Evolutionary conservation across 2,113 vertebrate species (phyloP), one percentile per base, ranked within the genome.

Genomic region (Pleuronectes platessa): DNA sequence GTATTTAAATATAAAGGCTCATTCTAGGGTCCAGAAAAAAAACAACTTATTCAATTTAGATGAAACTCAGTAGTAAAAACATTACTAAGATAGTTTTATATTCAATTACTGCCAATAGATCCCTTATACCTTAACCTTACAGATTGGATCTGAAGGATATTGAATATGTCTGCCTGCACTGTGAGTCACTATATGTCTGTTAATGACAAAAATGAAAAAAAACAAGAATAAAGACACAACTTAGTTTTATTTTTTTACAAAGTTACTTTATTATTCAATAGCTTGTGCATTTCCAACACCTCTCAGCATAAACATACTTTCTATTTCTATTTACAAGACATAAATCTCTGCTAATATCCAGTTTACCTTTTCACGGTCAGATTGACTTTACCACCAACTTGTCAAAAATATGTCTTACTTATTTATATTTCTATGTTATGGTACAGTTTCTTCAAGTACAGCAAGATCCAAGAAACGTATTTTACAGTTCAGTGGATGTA

Each of bases 241-340:
- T n/a, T 53, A 8, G 5, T 9, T n/a, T 55, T 31, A 4, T 47
- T 55, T 54, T 12, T 24, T 24, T 61, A 47, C 21, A 55, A 21
- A 23, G 17, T 92, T 91, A 92, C 83, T 93, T 93, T 93, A 93
- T 93, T 93, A 88, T 82, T 71, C 73, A 81, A 79, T 78, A 85
- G 78, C 40, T 61, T 81, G 51, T 84, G 54, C 63, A 79, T 86
- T 89, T 65, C 65, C 61, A 72, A 76, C 81, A 76, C 66, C 81
- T 70, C 78, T 58, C 59, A 91, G 88, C 86, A 91, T 89, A 83
- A 87, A 87, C 84, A 87, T 88, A 77, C 76, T 71, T 47, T 88
- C 86, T 90, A 81, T 80, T 69, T 88, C 86, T 93, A 93, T 93
- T 82, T 93, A 93, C 92, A 93, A 20, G 63, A 79, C 53, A 86